These are phyloP conservation scores for Fragum sueziense DNA, from an alignment of 2,888 invertebrate species.

Conservation along the genomic window DNA sequence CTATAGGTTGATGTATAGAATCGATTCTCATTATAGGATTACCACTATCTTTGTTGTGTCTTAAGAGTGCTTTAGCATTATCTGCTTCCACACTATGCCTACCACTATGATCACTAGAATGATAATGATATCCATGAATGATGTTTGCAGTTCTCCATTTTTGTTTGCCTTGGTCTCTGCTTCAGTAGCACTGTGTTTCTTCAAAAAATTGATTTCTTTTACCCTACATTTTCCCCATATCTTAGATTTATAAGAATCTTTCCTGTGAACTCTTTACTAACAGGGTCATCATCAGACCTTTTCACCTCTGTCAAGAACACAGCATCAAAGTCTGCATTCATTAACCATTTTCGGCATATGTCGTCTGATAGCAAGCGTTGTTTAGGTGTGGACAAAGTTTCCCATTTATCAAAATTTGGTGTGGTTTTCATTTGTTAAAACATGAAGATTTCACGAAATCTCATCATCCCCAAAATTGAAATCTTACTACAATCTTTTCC, in stretches of 20 bases:
- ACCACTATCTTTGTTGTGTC: not conserved
- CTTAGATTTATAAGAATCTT: not conserved
- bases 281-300: not conserved
- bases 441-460: not conserved
- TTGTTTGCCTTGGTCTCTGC: not conserved
- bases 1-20: not conserved
- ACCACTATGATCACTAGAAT: not conserved
- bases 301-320: conserved; percentile 1
- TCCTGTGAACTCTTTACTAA: not conserved
- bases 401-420: conserved; percentile 4
- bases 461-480: not conserved
- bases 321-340: not conserved
- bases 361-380: not conserved
- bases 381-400: not conserved
- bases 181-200: not conserved
- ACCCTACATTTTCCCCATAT: conserved; percentile 1
- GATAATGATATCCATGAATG: not conserved
- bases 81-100: not conserved
- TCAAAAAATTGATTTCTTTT: too few species aligned
- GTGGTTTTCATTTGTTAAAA: not conserved
- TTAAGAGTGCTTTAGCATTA: not conserved
- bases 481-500: not conserved
- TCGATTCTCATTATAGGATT: not conserved
- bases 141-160: not conserved
- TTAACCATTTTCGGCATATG: not conserved